These are phyloP conservation scores for Melanotaenia nigrans DNA, from an alignment of 2,797 vertebrate genomes.

Conservation along the genomic window DNA sequence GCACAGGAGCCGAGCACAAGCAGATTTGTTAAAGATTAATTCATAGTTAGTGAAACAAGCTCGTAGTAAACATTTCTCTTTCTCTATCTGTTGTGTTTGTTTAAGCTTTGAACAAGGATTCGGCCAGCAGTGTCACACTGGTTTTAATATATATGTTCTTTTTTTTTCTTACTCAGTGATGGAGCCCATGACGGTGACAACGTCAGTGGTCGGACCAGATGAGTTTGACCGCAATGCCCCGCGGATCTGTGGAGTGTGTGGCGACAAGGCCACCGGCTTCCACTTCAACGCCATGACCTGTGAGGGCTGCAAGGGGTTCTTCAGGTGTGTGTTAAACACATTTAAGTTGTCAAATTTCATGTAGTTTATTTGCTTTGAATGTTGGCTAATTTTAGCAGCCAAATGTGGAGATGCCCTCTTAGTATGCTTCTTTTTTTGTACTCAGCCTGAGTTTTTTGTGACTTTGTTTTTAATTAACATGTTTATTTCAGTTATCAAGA, in stretches of 20 bases:
- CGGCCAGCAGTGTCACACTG: background rate
- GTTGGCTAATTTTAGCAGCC: too few relatives aligned
- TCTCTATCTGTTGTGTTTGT: background rate
- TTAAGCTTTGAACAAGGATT: background rate
- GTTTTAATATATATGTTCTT: slow-evolving; percentile 12
- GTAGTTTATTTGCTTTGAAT: background rate
- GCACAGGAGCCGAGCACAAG: slow-evolving; percentile 19
- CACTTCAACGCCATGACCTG: slow-evolving; percentile 99
- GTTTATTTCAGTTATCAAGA: too few relatives aligned
- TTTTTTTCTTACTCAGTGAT: slow-evolving; percentile 75
- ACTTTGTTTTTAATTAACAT: too few relatives aligned
- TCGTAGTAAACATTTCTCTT: background rate
- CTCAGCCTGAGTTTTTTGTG: too few relatives aligned
- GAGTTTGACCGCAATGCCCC: slow-evolving; percentile 91
- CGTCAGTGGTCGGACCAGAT: slow-evolving; percentile 84
- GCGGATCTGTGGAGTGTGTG: slow-evolving; percentile 94
- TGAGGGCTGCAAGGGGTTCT: slow-evolving; percentile 98
- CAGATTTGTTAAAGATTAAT: slow-evolving; percentile 20
- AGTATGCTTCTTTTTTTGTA: too few relatives aligned
- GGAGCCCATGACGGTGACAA: slow-evolving; percentile 88
- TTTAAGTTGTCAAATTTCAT: too few relatives aligned
- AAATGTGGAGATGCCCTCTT: too few relatives aligned
- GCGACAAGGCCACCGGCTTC: slow-evolving; percentile 95
- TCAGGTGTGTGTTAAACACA: slow-evolving; percentile 83
- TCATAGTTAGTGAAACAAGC: slow-evolving; percentile 14